Base-by-base conservation (phyloP, 2,888 invertebrate genomes). In the Trimorus sp. region DNA sequence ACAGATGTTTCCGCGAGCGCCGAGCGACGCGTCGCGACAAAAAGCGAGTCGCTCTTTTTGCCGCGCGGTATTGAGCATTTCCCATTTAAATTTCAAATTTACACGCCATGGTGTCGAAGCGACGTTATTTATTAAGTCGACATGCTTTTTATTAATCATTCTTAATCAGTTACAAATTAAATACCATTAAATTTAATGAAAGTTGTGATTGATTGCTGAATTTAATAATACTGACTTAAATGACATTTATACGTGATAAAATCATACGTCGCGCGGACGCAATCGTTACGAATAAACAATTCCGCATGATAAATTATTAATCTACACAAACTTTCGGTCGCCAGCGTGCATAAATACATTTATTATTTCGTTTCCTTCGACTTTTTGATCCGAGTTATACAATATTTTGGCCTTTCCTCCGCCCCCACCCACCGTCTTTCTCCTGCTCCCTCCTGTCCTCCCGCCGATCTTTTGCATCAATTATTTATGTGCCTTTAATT, bases 161-260 rank as follows among this genome's bases (percentile, higher is more conserved):
- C 59, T 70, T 78, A 78, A 70, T 78, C 60, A 71, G 59, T 38
- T 71, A 78, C 78, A 78, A 78, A 71, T 71, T 78, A 71, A 78
- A 78, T 73, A 68, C 59, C 68, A 66, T 68, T 73, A 68, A 71
- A 66, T 54, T 65, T 60, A 66, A 78, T 65, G 70, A 63, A 70
- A 78, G 37, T 58, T 11, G 48, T 59, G 58, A 78, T 71, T 59
- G 71, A 70, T 66, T 53, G 71, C 53, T 63, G 53, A 66, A 71
- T 78, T 59, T 70, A 62, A 69, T 76, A 56, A 69, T 76, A 62
- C 48, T 26, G 45, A 54, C 14, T 76, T 69, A 68, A 76, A 51
- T 70, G 77, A 77, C 70, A 59, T 77, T 77, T 58, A 62, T 49
- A 54, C 49, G 49, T 65, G 63, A 70, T 71, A 59, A 78, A 62